phyloP scores from a whole-genome alignment of 2,113 vertebrate genomes.

The Tetraodon nigroviridis region DNA sequence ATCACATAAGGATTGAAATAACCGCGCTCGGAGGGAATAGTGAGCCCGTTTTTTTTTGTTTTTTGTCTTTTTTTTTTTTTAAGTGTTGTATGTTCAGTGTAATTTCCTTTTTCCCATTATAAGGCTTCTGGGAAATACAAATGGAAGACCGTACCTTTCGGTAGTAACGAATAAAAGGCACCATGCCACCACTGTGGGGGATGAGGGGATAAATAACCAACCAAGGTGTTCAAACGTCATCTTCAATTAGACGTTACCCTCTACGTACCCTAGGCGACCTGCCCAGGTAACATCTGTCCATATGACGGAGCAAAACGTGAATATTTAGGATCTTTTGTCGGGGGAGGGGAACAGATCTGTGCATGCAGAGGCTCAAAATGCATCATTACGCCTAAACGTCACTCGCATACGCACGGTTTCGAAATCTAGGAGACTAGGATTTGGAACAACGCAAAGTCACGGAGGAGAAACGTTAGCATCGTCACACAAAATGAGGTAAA shows the following conservation, averaged over 20 bases:
- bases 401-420: constrained; percentile 16
- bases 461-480: constrained; percentile 55
- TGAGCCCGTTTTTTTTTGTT: constrained; percentile 42
- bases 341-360: constrained; percentile 19
- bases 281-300: constrained; percentile 44
- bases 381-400: constrained; percentile 42
- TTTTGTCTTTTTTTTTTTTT: too few species aligned
- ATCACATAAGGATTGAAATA: constrained; percentile 48
- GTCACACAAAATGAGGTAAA: constrained; percentile 69
- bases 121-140: constrained; percentile 74
- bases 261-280: constrained; percentile 23
- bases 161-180: constrained; percentile 74
- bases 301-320: constrained; percentile 31
- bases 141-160: constrained; percentile 75
- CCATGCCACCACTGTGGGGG: constrained; percentile 65
- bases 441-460: constrained; percentile 39
- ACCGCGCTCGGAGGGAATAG: constrained; percentile 36
- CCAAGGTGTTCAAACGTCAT: constrained; percentile 1
- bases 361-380: constrained; percentile 54
- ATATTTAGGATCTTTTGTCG: constrained; percentile 17
- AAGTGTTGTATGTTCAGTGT: constrained; percentile 43
- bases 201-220: constrained; percentile 1
- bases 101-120: constrained; percentile 55
- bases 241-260: constrained; percentile 32
- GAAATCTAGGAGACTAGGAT: constrained; percentile 45